Base-by-base conservation (phyloP, 2,888 invertebrate species). In the Aethes cnicana region DNA sequence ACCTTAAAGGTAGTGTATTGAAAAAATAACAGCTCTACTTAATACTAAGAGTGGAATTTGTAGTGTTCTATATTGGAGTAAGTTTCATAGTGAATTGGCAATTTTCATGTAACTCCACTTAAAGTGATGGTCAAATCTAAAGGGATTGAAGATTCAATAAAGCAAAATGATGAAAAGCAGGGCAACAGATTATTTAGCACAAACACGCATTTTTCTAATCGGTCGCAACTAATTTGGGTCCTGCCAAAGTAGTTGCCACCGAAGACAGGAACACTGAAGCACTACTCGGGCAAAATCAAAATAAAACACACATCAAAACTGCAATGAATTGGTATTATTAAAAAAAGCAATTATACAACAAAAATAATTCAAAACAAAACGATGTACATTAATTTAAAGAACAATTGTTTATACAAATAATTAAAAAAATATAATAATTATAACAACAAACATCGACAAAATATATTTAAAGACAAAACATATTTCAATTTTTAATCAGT, bases 381-480 rank as follows among this genome's bases (percentile, higher is more conserved):
- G 92, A 92, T 92, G 92, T 92, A 92, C 92, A 92, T 92, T 92
- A 92, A 92, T 92, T 92, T 92, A 92, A 92, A 92, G 92, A 92
- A 92, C 92, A 92, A 92, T 91, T 91, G 92, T 91, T 92, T 91
- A 91, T 92, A 92, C 92, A 92, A 91, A 91, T 91, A 91, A 91
- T 91, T 91, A 91, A 91, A 91, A 91, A 91, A 91, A 91, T 88
- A 89, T 88, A 90, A 90, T 91, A 90, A 85, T 88, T 91, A 90
- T 90, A 90, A 90, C 90, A 90, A 90, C 90, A 90, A 90, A 90
- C 90, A 90, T 89, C 80, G 90, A 89, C 88, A 89, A 86, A 89
- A 89, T 88, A 88, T 88, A 88, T 87, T 88, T 84, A 88, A 86
- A 87, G 86, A 85, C 79, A 89, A 88, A 88, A 89, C 84, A 86